phyloP scores from a whole-genome alignment of 1,140 invertebrate species.

The Berghia stephanieae region DNA sequence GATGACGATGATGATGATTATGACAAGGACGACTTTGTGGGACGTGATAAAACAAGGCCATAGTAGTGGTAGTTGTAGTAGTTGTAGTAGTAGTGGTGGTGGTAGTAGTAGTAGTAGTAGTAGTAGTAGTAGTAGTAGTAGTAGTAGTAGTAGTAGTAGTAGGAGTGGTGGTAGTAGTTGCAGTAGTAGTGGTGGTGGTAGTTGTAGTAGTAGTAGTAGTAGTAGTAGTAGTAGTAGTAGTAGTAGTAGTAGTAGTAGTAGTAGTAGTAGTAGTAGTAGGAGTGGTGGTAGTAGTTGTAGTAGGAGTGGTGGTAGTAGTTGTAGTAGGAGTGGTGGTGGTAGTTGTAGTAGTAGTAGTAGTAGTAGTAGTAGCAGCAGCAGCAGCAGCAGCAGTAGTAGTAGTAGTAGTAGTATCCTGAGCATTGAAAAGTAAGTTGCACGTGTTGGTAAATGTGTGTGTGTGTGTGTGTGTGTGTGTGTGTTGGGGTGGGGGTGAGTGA shows the following conservation, averaged over 20 bases:
- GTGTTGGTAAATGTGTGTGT: no score
- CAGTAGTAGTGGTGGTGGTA: no score
- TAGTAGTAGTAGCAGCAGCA: conserved; percentile 3
- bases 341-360: not conserved
- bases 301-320: no score
- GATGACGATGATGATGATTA: no score
- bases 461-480: not conserved
- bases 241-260: not conserved
- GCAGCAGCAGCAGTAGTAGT: not conserved
- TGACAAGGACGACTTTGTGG: no score
- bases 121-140: conserved; percentile 11
- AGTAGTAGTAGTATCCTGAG: not conserved
- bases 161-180: no score
- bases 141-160: no score
- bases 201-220: conserved; percentile 13
- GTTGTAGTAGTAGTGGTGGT: conserved; percentile 10
- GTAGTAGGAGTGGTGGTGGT: no score
- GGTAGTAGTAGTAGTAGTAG: conserved; percentile 8
- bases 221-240: not conserved
- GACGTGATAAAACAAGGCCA: no score
- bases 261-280: not conserved
- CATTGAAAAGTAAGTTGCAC: no score
- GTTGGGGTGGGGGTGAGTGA: no score
- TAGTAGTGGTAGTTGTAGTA: not conserved
- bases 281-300: no score